A percentile compares a stretch with the other conserved stretches of the same genome.
Conservation (phyloP, 2,113 vertebrate genomes). For the Halichoerus grypus region DNA sequence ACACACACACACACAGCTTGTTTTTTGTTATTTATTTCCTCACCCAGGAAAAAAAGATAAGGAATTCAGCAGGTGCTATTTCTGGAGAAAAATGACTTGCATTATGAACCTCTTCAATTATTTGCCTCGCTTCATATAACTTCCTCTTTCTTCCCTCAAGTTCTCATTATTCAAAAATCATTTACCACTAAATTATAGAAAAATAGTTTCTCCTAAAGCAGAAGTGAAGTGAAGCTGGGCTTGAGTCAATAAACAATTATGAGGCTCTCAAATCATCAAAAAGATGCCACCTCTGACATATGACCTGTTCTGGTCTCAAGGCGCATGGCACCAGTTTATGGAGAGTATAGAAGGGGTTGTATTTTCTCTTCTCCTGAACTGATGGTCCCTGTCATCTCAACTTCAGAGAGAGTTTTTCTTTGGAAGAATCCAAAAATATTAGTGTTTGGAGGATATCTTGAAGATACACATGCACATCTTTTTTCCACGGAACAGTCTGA, state of each 20-base stretch:
- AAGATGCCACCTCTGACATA: constrained; percentile 56
- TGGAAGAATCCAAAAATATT: neutral
- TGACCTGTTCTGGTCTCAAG: neutral
- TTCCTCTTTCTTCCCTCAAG: constrained; percentile 62
- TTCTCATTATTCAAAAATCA: constrained; percentile 81
- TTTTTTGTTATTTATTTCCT: constrained; percentile 72
- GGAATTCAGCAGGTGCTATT: constrained; percentile 63
- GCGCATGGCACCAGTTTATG: neutral
- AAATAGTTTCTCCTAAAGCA: constrained; percentile 77
- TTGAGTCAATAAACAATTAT: constrained; percentile 82
- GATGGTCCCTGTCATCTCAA: constrained; percentile 47
- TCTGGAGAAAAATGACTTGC: constrained; percentile 65
- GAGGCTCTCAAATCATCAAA: constrained; percentile 66
- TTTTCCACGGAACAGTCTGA: neutral
- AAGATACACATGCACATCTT: neutral
- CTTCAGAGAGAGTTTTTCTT: constrained; percentile 51
- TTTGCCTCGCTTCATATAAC: constrained; percentile 35
- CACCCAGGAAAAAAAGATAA: constrained; percentile 30
- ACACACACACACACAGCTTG: neutral
- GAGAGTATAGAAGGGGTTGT: neutral
- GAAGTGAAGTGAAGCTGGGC: constrained; percentile 68
- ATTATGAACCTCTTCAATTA: constrained; percentile 68
- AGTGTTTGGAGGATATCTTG: neutral
- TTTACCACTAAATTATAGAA: constrained; percentile 75
- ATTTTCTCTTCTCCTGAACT: constrained; percentile 37